Evolutionary conservation across 2,888 invertebrate species (phyloP).

Genomic region (Hybos culiciformis): DNA sequence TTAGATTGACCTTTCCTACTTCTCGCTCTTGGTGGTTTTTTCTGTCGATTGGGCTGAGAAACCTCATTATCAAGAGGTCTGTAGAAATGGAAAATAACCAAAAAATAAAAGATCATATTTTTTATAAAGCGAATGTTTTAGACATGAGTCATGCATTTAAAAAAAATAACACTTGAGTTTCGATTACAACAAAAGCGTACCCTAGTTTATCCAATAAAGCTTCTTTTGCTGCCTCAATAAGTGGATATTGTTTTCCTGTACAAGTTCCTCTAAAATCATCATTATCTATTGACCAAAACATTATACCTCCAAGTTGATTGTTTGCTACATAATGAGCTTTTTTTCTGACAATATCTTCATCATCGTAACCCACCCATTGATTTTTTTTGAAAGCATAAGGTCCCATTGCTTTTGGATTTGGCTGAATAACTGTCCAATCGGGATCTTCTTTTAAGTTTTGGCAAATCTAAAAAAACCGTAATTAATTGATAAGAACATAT

Average conservation of each 20-base stretch:
- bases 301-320: conserved; percentile 63
- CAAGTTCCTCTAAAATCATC: conserved; percentile 90
- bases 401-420: conserved; percentile 70
- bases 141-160: background rate
- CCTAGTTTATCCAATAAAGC: conserved; percentile 51
- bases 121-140: background rate
- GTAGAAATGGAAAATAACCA: background rate
- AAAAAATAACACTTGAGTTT: conserved; percentile 1
- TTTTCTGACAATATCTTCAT: conserved; percentile 63
- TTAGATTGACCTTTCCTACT: conserved; percentile 23
- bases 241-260: conserved; percentile 71
- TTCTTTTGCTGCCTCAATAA: conserved; percentile 84
- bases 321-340: conserved; percentile 79
- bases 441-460: conserved; percentile 57
- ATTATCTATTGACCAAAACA: conserved; percentile 67
- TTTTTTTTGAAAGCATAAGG: conserved; percentile 77
- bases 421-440: conserved; percentile 71
- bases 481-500: background rate
- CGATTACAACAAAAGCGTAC: conserved; percentile 34
- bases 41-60: conserved; percentile 24
- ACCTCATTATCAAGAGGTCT: conserved; percentile 33
- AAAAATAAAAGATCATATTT: background rate
- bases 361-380: conserved; percentile 92
- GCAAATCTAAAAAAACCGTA: conserved; percentile 51
- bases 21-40: conserved; percentile 26